Conservation (phyloP, 2,888 invertebrate species). For the Nomada lathburiana region DNA sequence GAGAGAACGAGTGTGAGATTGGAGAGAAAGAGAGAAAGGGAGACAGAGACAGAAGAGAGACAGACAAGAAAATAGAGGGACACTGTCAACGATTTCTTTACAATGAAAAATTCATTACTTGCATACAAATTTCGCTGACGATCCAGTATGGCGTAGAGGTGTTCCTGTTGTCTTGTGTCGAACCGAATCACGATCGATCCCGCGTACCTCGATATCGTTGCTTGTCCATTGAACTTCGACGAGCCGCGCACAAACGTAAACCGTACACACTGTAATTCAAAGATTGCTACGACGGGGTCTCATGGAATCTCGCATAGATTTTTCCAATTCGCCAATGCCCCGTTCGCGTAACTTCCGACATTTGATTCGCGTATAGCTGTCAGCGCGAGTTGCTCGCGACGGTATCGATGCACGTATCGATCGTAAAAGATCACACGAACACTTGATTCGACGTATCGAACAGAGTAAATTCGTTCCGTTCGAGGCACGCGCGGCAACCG, state of each 20-base stretch:
- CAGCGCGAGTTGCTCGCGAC: conserved; percentile 2
- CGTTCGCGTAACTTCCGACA: conserved; percentile 9
- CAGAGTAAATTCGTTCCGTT: conserved; percentile 5
- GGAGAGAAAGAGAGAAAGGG: not conserved
- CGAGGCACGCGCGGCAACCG: conserved; percentile 6
- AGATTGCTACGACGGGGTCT: conserved; percentile 42
- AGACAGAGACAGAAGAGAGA: not conserved
- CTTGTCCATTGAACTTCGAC: not conserved
- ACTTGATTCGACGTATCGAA: conserved; percentile 25
- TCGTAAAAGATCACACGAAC: conserved; percentile 44
- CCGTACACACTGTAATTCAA: conserved; percentile 5
- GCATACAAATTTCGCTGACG: conserved; percentile 61
- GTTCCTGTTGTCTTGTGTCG: conserved; percentile 68
- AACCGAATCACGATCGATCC: conserved; percentile 35
- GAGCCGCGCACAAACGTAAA: not conserved
- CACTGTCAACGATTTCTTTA: conserved; percentile 58
- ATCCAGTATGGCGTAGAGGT: conserved; percentile 70
- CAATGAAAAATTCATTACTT: conserved; percentile 71
- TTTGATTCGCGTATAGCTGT: not conserved
- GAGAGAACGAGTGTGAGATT: conserved; percentile 8
- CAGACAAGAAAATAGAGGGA: conserved; percentile 2
- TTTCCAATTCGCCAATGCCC: conserved; percentile 17
- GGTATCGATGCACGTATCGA: conserved; percentile 41
- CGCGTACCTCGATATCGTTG: conserved; percentile 45
- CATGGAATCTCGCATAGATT: conserved; percentile 14